phyloP scores from a whole-genome alignment of 2,797 vertebrate species.

The Pangasius macronema region DNA sequence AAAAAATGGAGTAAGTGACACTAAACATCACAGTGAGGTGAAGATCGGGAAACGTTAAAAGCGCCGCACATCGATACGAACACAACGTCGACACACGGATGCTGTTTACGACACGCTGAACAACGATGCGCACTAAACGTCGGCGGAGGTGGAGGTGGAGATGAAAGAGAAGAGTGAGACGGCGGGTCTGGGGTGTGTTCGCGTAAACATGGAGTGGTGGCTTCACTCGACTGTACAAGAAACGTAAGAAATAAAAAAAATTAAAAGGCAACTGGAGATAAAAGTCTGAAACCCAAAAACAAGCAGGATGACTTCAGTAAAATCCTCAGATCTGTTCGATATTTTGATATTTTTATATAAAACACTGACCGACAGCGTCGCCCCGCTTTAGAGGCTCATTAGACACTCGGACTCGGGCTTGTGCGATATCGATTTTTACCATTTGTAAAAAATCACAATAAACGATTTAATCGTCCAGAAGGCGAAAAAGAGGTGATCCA shows the following conservation, averaged over 20 bases:
- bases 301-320: conserved; percentile 30
- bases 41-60: conserved; percentile 9
- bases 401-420: not conserved
- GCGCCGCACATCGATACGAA: conserved; percentile 17
- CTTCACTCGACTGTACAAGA: conserved; percentile 38
- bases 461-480: not conserved
- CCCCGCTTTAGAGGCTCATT: not conserved
- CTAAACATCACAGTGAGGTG: not conserved
- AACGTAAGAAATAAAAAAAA: conserved; percentile 40
- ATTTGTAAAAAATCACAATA: not conserved
- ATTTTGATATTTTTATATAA: not conserved
- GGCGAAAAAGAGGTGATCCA: not conserved
- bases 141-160: conserved; percentile 35
- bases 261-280: conserved; percentile 65
- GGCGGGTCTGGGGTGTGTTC: not conserved
- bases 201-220: conserved; percentile 40
- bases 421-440: not conserved
- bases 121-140: conserved; percentile 36
- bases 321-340: not conserved
- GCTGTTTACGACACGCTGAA: conserved; percentile 51
- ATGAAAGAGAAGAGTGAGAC: not conserved
- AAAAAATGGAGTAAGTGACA: conserved; percentile 22
- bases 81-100: conserved; percentile 28
- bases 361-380: conserved; percentile 6
- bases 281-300: conserved; percentile 32